A percentile compares a stretch with the other conserved stretches of the same genome.
phyloP scores from a whole-genome alignment of 2,113 vertebrate genomes.

The Notarius quadriscutis region DNA sequence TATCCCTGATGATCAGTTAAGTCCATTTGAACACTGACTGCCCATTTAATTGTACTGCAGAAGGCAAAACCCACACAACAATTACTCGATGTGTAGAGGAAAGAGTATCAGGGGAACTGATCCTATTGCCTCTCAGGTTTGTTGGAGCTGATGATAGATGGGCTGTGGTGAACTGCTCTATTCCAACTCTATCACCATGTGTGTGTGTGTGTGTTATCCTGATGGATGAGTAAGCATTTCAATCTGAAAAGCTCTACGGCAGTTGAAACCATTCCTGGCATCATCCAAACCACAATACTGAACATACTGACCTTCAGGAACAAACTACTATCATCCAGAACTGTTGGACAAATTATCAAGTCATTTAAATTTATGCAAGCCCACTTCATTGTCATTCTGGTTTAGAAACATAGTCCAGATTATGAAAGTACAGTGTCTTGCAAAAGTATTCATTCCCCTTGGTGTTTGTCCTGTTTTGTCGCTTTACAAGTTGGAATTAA shows the following conservation, averaged over 20 bases:
- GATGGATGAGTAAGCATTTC: constrained; percentile 39
- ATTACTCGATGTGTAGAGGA: constrained; percentile 30
- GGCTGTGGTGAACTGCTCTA: constrained; percentile 22
- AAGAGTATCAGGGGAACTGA: constrained; percentile 32
- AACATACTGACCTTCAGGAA: neutral
- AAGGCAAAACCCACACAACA: constrained; percentile 37
- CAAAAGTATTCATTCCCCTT: too few relatives aligned
- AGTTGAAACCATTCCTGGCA: constrained; percentile 7
- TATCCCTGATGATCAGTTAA: constrained; percentile 24
- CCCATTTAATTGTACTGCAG: constrained; percentile 25
- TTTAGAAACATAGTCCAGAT: neutral
- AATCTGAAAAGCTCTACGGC: constrained; percentile 31
- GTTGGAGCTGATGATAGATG: constrained; percentile 26
- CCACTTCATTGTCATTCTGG: neutral
- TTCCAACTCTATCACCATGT: constrained; percentile 24
- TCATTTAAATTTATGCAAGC: neutral
- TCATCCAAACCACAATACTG: neutral
- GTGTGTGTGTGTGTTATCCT: constrained; percentile 23
- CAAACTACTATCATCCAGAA: neutral
- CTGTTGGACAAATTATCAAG: neutral
- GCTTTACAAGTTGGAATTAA: too few relatives aligned
- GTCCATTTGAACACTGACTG: constrained; percentile 17
- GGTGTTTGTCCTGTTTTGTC: too few relatives aligned
- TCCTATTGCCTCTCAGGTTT: constrained; percentile 25
- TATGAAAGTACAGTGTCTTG: too few relatives aligned